Evolutionary conservation across 2,888 invertebrate species (phyloP).

Genomic region (Deilephila porcellus): DNA sequence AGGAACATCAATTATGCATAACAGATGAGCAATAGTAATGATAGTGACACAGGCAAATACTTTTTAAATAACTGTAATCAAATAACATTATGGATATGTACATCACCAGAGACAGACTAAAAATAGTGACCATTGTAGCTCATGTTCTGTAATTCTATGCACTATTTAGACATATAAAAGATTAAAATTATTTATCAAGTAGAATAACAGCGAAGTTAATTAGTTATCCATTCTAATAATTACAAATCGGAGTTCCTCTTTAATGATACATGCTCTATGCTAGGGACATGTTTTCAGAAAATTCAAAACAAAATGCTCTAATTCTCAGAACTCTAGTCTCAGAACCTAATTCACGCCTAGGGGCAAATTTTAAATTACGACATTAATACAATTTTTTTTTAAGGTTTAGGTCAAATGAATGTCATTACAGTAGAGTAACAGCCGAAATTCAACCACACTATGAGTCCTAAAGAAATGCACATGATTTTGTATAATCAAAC

Average conservation of each 20-base stretch:
- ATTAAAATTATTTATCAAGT: background rate
- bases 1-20: constrained; percentile 50
- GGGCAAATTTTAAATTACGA: no score
- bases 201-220: background rate
- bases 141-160: background rate
- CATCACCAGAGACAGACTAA: background rate
- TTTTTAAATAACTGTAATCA: background rate
- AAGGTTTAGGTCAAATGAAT: background rate
- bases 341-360: no score
- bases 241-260: background rate
- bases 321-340: background rate
- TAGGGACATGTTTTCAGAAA: background rate
- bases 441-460: constrained; percentile 2
- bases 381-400: no score
- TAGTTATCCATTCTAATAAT: background rate
- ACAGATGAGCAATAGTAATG: constrained; percentile 6
- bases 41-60: background rate
- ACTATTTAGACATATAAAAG: background rate
- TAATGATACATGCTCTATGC: background rate
- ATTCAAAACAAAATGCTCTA: no score
- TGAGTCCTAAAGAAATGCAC: background rate
- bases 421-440: background rate
- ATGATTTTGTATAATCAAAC: background rate
- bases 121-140: background rate
- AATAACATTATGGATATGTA: background rate